A percentile compares a stretch with the other conserved stretches of the same genome.
Evolutionary conservation across 30 jellyfish, hydroid and myxozoan genomes (phyloP).

Genomic region (Pseudorhiza aurosa): DNA sequence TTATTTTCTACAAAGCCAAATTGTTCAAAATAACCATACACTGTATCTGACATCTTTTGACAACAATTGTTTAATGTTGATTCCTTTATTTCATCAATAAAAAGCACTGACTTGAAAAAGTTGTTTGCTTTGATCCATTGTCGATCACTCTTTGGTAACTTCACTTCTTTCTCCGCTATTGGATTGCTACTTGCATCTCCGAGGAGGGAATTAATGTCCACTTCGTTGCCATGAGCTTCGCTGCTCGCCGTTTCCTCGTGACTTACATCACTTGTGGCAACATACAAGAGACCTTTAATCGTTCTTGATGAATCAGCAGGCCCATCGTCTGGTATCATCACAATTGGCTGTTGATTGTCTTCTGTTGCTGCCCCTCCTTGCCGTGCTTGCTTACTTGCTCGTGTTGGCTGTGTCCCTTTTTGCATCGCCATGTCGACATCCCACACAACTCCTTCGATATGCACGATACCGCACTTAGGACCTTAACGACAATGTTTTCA

Average conservation of each 20-base stretch:
- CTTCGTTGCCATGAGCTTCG: not conserved
- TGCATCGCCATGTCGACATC: no score
- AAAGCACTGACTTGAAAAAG: not conserved
- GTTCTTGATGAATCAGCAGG: no score
- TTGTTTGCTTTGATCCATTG: not conserved
- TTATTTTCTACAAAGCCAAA: no score
- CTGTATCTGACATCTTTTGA: not conserved
- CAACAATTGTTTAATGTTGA: conserved; percentile 1
- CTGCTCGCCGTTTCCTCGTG: conserved; percentile 5
- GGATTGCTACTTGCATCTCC: not conserved
- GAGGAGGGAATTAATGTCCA: not conserved
- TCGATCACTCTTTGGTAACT: not conserved
- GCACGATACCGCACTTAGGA: no score
- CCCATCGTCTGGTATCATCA: no score
- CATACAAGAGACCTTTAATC: not conserved
- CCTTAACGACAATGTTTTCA: no score
- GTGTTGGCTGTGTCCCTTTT: no score
- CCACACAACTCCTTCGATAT: no score
- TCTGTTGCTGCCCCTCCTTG: no score
- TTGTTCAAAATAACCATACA: no score
- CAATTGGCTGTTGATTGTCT: no score
- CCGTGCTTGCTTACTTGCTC: no score
- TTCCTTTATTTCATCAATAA: conserved; percentile 2
- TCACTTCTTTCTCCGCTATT: not conserved
- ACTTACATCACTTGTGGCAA: not conserved